These are phyloP conservation scores for Nothobranchius furzeri DNA, from an alignment of 2,113 vertebrate genomes.

Conservation along the genomic window DNA sequence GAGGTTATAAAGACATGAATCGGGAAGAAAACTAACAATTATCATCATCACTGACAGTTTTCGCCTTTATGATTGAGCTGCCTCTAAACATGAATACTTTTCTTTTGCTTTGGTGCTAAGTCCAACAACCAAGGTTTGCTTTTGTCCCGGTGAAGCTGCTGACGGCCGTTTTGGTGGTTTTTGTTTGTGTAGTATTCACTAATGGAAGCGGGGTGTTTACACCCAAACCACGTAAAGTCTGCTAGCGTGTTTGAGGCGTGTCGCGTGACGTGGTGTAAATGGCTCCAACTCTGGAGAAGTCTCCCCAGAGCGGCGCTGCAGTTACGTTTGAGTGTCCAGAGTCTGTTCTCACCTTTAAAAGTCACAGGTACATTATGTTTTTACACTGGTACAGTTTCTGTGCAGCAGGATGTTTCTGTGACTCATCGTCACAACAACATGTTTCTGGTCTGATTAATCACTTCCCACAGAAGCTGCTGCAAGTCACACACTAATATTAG, in stretches of 20 bases:
- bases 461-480: slow-evolving; percentile 45
- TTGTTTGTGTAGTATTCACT: too few species aligned
- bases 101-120: too few species aligned
- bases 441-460: slow-evolving; percentile 68
- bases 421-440: slow-evolving; percentile 63
- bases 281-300: not conserved
- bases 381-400: slow-evolving; percentile 3
- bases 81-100: too few species aligned
- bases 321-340: not conserved
- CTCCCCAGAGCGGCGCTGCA: not conserved
- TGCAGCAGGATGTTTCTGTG: slow-evolving; percentile 42
- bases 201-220: slow-evolving; percentile 2
- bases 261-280: slow-evolving; percentile 9
- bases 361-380: slow-evolving; percentile 53
- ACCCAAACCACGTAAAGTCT: slow-evolving; percentile 15
- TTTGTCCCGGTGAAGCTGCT: too few species aligned
- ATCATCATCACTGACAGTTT: too few species aligned
- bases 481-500: slow-evolving; percentile 60
- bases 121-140: too few species aligned
- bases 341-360: slow-evolving; percentile 18
- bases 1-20: too few species aligned
- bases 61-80: too few species aligned
- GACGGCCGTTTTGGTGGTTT: not conserved
- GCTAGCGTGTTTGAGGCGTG: not conserved
- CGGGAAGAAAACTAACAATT: too few species aligned